Conservation (phyloP, 1,140 invertebrate genomes). For the Drosophila murphyi region DNA sequence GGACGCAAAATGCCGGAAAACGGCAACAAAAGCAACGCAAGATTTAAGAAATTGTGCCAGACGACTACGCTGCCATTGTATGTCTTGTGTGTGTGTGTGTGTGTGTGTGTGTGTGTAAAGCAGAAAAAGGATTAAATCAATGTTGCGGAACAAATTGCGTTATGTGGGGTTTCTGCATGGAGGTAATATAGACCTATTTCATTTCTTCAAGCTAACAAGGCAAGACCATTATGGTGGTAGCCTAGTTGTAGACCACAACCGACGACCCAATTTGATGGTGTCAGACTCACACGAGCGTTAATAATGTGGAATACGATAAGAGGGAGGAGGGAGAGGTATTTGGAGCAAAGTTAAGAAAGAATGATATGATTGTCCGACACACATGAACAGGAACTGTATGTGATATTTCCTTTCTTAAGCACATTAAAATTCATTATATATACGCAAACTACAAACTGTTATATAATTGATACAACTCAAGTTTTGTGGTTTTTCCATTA, state of each 20-base stretch:
- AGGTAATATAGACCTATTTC: constrained; percentile 39
- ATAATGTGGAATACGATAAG: constrained; percentile 33
- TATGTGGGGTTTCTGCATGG: constrained; percentile 33
- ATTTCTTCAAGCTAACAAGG: constrained; percentile 43
- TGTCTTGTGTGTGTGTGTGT: constrained; percentile 2
- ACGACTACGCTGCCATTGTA: constrained; percentile 15
- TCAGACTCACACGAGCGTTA: constrained; percentile 57
- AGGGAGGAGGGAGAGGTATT: neutral
- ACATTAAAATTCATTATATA: neutral
- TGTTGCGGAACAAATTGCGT: constrained; percentile 59
- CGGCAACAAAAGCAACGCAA: constrained; percentile 50
- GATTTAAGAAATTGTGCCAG: constrained; percentile 55
- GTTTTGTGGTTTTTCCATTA: neutral
- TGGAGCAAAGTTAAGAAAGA: constrained; percentile 17
- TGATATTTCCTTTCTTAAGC: constrained; percentile 1
- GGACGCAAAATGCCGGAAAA: constrained; percentile 55
- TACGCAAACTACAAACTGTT: neutral
- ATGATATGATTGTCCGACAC: constrained; percentile 24
- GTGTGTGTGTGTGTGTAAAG: constrained; percentile 8
- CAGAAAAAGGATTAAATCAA: constrained; percentile 60
- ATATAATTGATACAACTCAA: neutral
- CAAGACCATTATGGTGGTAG: constrained; percentile 28
- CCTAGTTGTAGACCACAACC: constrained; percentile 28
- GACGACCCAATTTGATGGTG: constrained; percentile 52
- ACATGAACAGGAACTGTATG: constrained; percentile 21